These are phyloP conservation scores for Chelonia mydas DNA, from an alignment of 2,797 vertebrate species.

Conservation along the genomic window DNA sequence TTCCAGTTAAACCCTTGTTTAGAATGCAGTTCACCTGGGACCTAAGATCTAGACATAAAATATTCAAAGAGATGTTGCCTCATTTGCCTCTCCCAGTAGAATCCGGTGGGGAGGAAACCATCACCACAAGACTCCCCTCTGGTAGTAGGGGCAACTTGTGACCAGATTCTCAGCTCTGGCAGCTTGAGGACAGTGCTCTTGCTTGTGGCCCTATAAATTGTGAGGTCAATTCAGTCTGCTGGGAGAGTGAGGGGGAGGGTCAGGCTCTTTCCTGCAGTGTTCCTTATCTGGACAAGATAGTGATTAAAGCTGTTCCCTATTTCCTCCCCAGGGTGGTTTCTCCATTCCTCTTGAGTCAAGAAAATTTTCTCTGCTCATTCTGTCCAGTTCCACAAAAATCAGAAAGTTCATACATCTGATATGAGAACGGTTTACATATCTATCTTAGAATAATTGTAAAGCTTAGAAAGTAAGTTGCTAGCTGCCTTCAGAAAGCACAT, in stretches of 20 bases:
- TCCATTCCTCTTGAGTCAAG: background rate
- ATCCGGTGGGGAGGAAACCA: background rate
- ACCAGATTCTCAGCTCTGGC: background rate
- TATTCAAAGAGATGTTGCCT: background rate
- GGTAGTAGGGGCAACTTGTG: rapidly evolving
- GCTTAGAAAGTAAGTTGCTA: background rate
- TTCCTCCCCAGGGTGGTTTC: background rate
- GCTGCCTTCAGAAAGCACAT: background rate
- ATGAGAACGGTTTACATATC: rapidly evolving
- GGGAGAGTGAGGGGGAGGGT: background rate
- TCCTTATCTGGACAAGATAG: rapidly evolving
- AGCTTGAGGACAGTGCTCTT: background rate
- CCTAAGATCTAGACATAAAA: background rate
- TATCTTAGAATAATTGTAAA: background rate
- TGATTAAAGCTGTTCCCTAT: background rate
- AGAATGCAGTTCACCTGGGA: background rate
- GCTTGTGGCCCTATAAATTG: rapidly evolving
- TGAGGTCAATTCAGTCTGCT: background rate
- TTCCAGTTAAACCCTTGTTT: background rate
- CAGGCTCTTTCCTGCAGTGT: background rate
- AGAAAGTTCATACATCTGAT: background rate
- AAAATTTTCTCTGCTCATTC: background rate
- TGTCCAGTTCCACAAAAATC: background rate
- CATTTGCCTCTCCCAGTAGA: background rate
- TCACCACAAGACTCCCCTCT: too few relatives aligned